Evolutionary conservation across 53 echinoderm and acorn worm genomes (phyloP).

Genomic region (Pentamera pediparva): DNA sequence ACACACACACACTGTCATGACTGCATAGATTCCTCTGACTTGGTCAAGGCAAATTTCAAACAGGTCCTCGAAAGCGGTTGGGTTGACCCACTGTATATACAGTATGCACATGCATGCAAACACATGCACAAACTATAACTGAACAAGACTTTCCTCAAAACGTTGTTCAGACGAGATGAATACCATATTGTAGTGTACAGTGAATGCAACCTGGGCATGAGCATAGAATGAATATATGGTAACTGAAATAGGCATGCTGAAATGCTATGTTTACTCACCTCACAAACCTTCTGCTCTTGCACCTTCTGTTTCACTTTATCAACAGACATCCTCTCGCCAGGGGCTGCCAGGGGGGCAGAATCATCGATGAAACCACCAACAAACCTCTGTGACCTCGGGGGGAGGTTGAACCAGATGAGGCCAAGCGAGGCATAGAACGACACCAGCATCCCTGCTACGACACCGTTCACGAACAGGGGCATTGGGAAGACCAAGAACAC

Average conservation of each 20-base stretch:
- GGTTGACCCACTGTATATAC: no score
- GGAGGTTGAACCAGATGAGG: conserved; percentile 68
- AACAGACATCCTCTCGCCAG: conserved; percentile 54
- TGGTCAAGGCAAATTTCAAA: no score
- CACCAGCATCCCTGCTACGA: conserved; percentile 60
- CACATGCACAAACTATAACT: no score
- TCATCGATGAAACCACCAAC: conserved; percentile 36
- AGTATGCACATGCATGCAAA: no score
- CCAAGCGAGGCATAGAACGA: conserved; percentile 66
- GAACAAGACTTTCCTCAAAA: no score
- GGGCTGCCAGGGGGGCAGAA: conserved; percentile 53
- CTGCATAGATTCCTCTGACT: no score
- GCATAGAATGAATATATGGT: background rate
- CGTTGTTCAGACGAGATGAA: background rate
- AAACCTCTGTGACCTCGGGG: conserved; percentile 42
- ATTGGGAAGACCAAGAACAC: conserved; percentile 65
- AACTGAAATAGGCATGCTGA: no score
- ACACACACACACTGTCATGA: no score
- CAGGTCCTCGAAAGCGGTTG: no score
- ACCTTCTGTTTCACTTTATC: conserved; percentile 66
- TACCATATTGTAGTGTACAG: background rate
- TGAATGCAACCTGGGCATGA: background rate
- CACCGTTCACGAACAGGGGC: conserved; percentile 59
- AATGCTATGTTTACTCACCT: conserved; percentile 18
- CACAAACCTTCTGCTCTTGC: conserved; percentile 49